Base-by-base conservation (phyloP, 2,888 invertebrate species). In the Thyatira batis region DNA sequence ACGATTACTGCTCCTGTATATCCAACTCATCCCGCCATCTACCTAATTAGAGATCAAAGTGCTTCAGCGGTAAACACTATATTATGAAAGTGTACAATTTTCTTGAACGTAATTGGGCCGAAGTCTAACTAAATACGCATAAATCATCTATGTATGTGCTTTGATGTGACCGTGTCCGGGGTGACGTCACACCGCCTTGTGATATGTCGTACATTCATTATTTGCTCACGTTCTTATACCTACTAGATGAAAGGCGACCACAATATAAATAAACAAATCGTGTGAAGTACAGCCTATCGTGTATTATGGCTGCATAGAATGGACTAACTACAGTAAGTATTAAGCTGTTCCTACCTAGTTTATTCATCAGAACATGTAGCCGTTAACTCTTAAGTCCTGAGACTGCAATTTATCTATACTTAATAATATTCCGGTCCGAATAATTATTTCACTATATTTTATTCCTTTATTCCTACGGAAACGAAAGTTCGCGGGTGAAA, bases 181-280 rank as follows among this genome's bases (percentile, higher is more conserved):
- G 72, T 88, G 89, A 89, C 89, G 91, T 89, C 89, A 77, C 71
- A 65, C 62, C 57, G 71, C 71, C 77, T 73, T 67, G 77, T 82
- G 81, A 85, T 87, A 87, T 85, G 88, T 86, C 83, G 73, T 87
- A 86, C 89, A 89, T 87, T 88, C 84, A 85, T 89, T 88, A 90
- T 90, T 91, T 87, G 81, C 86, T 87, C 89, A 90, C 89, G 87
- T 87, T 86, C n/a, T n/a, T n/a, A n/a, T n/a, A n/a, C n/a, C n/a
- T 81, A 82, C 68, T 85, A 87, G 90, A 91, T 91, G 90, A 90
- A 91, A 90, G 89, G 87, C 83, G 80, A 74, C 78, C 83, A 85
- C 78, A 87, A 84, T 82, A 90, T 86, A 90, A 90, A 91, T 89
- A 90, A 89, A 91, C 85, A 84, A 84, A 85, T 84, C 76, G 82